Evolutionary conservation across 2,888 invertebrate species (phyloP), one percentile per base, ranked within the genome.

Genomic region (Ennomos erosarius): DNA sequence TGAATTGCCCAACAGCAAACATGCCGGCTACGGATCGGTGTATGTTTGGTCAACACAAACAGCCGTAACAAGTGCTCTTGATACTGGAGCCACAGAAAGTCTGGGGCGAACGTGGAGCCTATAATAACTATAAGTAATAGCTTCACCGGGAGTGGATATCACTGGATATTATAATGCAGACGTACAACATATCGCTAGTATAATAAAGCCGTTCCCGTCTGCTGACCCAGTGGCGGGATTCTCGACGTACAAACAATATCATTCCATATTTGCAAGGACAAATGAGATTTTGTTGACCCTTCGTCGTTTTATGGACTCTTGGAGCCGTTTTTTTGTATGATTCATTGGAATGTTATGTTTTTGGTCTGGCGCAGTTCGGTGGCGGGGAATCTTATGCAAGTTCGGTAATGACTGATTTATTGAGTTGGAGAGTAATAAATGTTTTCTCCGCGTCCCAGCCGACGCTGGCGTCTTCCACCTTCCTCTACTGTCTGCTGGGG

Each of bases 1-100:
- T 47, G 35, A 53, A 60, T 73, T 70, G 73, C 70, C 74, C 62
- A 74, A 69, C 60, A 45, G 26, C 52, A 59, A 64, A 69, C 67
- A 73, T 69, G 70, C 69, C 59, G 59, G 54, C 55, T 59, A 34
- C 38, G 26, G 45, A 38, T 45, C 38, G 39, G 39, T 34, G 45
- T 36, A 68, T 52, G 68, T 73, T 75, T 73, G 72, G 53, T 67
- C 70, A 72, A 72, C 71, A 69, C 65, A 75, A 78, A 79, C 70
- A 75, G 26, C 26, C 6, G 26, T 69, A 64, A 74, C 71, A 73
- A 73, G 11, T 37, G 43, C 11, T 26, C 26, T 26, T 13, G 36
- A 34, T 39, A 36, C 37, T 42, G 10, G 13, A 13, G 34, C 34
- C 38, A 45, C 38, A 39, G 38, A 33, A 45, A 45, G 8, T 35